Evolutionary conservation across 1,140 invertebrate species (phyloP), one percentile per base, ranked within the genome.

Genomic region (Dendroctonus ponderosae): DNA sequence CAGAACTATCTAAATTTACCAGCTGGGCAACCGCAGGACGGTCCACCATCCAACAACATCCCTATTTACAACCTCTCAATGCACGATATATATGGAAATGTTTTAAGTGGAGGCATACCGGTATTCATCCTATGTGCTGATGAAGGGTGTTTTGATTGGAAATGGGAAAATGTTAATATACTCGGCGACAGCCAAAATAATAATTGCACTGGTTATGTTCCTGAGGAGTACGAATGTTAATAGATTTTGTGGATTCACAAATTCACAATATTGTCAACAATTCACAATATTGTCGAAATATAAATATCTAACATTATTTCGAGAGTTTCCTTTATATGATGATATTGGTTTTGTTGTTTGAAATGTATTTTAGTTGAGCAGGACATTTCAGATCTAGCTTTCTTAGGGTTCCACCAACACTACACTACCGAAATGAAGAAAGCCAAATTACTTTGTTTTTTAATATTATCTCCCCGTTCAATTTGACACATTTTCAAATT

Each of bases 1-100:
- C 67, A 69, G 60, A 56, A 69, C 41, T 69, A 69, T 41, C 39
- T 12, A 12, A 66, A 64, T n/a, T 7, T 64, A 8, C 62, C 51
- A 6, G 40, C 51, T 42, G 62, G 57, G 7, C 44, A 53, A 46
- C 50, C 61, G 11, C 43, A 58, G 12, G 51, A 64, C 37, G 61
- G 61, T 14, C 38, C 54, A 6, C 46, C 67, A 39, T 53, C 5
- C 6, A 65, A 57, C 38, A 69, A 69, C 43, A 61, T 69, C n/a
- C 67, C 62, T 6, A 69, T 69, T 40, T 43, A 52, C 37, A 62
- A 59, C 42, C 50, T 69, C 6, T 60, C 46, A 40, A 38, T 69
- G 8, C 7, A 9, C n/a, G 39, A 64, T 42, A 57, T 69, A 9
- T 52, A 14, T 46, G 67, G 67, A 37, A 51, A 42, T 12, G 38